These are phyloP conservation scores for Rallus crepitans DNA, from an alignment of 2,797 vertebrate species.

Conservation along the genomic window DNA sequence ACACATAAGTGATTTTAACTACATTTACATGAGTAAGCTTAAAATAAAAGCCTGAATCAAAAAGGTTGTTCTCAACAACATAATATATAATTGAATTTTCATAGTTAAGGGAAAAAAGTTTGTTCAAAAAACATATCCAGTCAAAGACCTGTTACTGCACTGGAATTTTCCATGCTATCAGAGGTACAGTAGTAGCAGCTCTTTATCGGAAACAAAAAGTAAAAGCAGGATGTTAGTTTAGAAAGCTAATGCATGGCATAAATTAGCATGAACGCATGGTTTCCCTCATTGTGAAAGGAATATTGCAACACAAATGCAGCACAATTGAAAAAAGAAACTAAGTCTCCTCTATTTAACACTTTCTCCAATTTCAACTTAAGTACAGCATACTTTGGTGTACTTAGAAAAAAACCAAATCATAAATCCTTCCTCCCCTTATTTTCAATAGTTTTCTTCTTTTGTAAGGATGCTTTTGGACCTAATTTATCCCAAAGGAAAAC, in stretches of 20 bases:
- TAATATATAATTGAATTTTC: background rate
- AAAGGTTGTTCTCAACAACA: accelerated
- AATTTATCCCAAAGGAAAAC: background rate
- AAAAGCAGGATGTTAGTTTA: background rate
- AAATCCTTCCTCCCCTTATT: background rate
- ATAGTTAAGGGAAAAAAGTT: background rate
- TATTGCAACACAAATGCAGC: background rate
- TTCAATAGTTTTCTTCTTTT: background rate
- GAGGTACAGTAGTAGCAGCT: background rate
- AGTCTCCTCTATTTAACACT: background rate
- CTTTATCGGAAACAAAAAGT: background rate
- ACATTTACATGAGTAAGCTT: background rate
- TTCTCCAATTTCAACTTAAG: background rate
- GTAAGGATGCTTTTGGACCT: background rate
- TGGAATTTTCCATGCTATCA: background rate
- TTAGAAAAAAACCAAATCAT: background rate
- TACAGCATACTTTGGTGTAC: accelerated
- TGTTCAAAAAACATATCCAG: background rate
- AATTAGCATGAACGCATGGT: background rate
- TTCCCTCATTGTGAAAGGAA: background rate
- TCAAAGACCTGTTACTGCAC: background rate
- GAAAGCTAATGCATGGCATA: background rate
- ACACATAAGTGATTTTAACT: accelerated
- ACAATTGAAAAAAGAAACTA: background rate
- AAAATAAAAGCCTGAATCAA: background rate